A percentile compares a stretch with the other conserved stretches of the same genome.
Evolutionary conservation across 2,888 invertebrate genomes (phyloP).

Genomic region (Cistogaster globosa): DNA sequence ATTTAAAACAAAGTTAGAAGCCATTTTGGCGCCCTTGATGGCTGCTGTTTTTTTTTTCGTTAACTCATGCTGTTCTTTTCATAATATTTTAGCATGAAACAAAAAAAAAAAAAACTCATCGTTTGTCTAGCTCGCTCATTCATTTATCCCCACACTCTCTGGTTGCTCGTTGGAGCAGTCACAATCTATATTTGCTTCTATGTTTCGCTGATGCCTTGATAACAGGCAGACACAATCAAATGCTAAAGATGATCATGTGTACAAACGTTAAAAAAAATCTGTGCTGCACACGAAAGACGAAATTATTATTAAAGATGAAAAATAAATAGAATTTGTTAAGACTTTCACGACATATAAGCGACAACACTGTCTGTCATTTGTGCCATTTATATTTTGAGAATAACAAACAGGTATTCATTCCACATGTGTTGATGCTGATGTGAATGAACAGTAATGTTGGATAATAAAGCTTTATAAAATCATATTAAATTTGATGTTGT

Average conservation of each 20-base stretch:
- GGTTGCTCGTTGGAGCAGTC: constrained; percentile 26
- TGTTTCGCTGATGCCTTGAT: constrained; percentile 57
- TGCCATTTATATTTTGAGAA: constrained; percentile 54
- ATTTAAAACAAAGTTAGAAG: constrained; percentile 71
- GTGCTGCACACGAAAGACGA: constrained; percentile 32
- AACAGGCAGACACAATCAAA: constrained; percentile 64
- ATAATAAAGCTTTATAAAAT: constrained; percentile 65
- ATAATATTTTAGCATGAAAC: constrained; percentile 35
- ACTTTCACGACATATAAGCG: constrained; percentile 46
- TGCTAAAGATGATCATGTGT: constrained; percentile 45
- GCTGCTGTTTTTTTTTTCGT: constrained; percentile 35
- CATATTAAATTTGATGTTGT: constrained; percentile 67
- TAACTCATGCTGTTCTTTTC: constrained; percentile 17
- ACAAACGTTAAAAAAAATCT: constrained; percentile 36
- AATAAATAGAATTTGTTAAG: constrained; percentile 54
- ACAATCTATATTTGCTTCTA: constrained; percentile 52
- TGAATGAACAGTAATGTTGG: constrained; percentile 22
- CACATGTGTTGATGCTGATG: constrained; percentile 28
- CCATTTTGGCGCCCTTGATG: constrained; percentile 70
- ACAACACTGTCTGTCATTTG: constrained; percentile 65
- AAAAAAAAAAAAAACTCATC: not conserved
- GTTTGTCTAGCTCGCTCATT: constrained; percentile 44
- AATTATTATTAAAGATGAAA: constrained; percentile 29
- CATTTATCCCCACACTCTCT: constrained; percentile 18
- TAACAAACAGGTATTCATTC: constrained; percentile 53